Base-by-base conservation (phyloP, 2,113 vertebrate genomes). In the Hippocampus barbouri region DNA sequence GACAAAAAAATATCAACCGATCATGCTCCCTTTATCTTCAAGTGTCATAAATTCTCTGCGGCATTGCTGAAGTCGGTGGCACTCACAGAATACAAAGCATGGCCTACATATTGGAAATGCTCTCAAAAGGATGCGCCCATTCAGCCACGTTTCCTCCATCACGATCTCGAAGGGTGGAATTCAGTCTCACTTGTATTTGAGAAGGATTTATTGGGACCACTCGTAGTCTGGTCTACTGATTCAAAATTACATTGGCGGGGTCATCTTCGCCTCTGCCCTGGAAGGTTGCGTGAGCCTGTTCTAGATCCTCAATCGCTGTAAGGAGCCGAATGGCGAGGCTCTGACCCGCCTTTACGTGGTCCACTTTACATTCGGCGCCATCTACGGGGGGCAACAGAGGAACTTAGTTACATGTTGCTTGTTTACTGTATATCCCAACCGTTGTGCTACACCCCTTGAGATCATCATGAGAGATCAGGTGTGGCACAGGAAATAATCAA, bases 271-370 rank as follows among this genome's bases (percentile, higher is more conserved):
- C 94, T 74, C 74, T 85, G 68, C 43, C 72, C 83, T 92, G 92
- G 81, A 94, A 95, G 60, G 91, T 84, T 54, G 87, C 79, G 1
- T 96, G 95, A 69, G 91, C 92, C 49, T 75, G 77, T 65, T 96
- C 94, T 89, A 96, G 84, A 66, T 94, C 93, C 38, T 86, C 83
- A 0, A 96, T 89, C 25, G 94, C 91, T 10, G 86, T 88, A 81
- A 95, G 71, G 71, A 96, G 88, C 25, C 79, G 90, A 23, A 84
- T 77, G 0, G 88, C 90, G 0, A 87, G 72, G 0, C 73, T 83
- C 62, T 81, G 89, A 76, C 83, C 82, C 21, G 56, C 72, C 68
- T 80, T 89, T 20, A 57, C 66, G 7, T 23, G 72, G 70, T 69
- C 75, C 27, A 0, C 78, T 2, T 74, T 80, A 66, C 81, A 66